phyloP scores from a whole-genome alignment of 2,797 vertebrate species.

The Xyrichtys novacula region DNA sequence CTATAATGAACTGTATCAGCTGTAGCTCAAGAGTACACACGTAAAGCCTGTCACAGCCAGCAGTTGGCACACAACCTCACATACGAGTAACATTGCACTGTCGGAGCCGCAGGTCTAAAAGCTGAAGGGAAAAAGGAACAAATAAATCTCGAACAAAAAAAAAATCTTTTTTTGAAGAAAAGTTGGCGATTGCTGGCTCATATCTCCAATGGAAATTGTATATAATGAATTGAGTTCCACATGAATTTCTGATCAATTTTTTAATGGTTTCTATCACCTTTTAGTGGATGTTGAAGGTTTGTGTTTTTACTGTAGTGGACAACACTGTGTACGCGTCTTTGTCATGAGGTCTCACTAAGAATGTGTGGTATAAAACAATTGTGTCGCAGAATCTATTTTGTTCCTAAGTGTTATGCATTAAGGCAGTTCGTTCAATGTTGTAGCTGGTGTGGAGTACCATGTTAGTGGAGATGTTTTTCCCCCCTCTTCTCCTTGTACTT shows the following conservation, averaged over 20 bases:
- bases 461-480: slow-evolving; percentile 58
- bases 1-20: slow-evolving; percentile 50
- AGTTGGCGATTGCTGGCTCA: slow-evolving; percentile 67
- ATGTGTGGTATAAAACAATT: slow-evolving; percentile 74
- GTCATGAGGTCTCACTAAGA: slow-evolving; percentile 77
- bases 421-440: slow-evolving; percentile 65
- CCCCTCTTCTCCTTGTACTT: slow-evolving; percentile 45
- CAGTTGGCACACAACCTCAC: slow-evolving; percentile 62
- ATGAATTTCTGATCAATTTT: slow-evolving; percentile 49
- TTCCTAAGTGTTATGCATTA: slow-evolving; percentile 69
- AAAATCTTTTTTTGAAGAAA: slow-evolving; percentile 58
- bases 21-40: slow-evolving; percentile 70
- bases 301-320: slow-evolving; percentile 81
- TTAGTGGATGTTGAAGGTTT: slow-evolving; percentile 78
- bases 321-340: slow-evolving; percentile 78
- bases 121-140: slow-evolving; percentile 59
- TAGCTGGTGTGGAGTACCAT: slow-evolving; percentile 70
- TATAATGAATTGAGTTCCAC: slow-evolving; percentile 73
- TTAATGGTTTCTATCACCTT: slow-evolving; percentile 73
- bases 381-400: slow-evolving; percentile 67
- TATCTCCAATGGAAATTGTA: slow-evolving; percentile 76
- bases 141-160: slow-evolving; percentile 64
- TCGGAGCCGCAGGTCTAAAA: slow-evolving; percentile 59
- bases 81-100: slow-evolving; percentile 67
- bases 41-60: slow-evolving; percentile 53